Base-by-base conservation (phyloP, 53 echinoderm and acorn worm genomes). In the Temnopleurus reevesii region DNA sequence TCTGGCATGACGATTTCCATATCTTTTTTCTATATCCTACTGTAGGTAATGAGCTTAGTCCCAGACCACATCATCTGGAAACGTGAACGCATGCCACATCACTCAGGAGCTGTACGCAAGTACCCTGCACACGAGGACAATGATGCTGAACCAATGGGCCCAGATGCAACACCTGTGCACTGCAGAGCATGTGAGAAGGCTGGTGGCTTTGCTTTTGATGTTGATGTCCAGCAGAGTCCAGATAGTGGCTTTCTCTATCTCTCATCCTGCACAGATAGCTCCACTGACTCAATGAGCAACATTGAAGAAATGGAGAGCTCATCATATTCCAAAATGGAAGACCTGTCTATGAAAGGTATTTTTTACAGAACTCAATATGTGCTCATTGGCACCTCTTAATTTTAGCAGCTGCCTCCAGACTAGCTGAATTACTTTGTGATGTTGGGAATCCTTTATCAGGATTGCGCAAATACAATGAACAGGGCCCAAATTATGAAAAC, bases 241-340 rank as follows among this genome's bases (percentile, higher is more conserved):
- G 81, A 86, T 60, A 91, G 92, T 33, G 79, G 89, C 51, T 81
- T 90, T 71, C 89, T 97, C 54, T 95, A 93, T 77, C 92, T 97
- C 17, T 94, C 95, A 9, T 97, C 94, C 2, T 97, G 97, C 77
- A 95, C 95, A 21, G 95, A 97, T 84, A 93, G 94, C 55, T 97
- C 97, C 2, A 91, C 92, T 36, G 93, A 93, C 55, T 89, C 89
- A 27, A 81, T 57, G 12, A 92, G 91, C 27, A 90, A 81, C 30
- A 51, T 93, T 47, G 86, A 90, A 35, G 86, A 87, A n/a, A 87
- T 87, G 88, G 88, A 87, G 6, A 87, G 65, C 53, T 87, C 88
- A 57, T 55, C 58, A 45, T 61, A 61, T 46, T 27, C 46, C 1
- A 87, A 87, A 33, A 27, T 87, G 8, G 71, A 66, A 66, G 88